phyloP scores from a whole-genome alignment of 2,113 vertebrate species.

The Scomber japonicus region DNA sequence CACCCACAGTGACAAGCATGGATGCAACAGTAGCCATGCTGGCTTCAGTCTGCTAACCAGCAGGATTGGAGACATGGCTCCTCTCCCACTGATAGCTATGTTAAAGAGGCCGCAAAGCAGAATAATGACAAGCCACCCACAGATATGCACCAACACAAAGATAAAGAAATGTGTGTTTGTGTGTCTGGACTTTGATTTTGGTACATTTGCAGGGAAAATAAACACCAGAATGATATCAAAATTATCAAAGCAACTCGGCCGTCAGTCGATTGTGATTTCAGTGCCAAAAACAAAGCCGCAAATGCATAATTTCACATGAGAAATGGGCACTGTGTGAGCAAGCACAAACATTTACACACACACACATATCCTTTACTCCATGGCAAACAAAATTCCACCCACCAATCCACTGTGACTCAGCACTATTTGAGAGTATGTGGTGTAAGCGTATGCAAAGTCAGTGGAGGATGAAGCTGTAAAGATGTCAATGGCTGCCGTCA shows the following conservation, averaged over 20 bases:
- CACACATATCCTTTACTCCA: not conserved
- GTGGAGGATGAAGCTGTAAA: slow-evolving; percentile 71
- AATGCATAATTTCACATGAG: slow-evolving; percentile 3
- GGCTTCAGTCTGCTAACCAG: slow-evolving; percentile 53
- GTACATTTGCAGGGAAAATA: slow-evolving; percentile 7
- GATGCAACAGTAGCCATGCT: slow-evolving; percentile 35
- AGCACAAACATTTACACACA: slow-evolving; percentile 3
- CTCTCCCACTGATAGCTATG: slow-evolving; percentile 31
- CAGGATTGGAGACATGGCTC: slow-evolving; percentile 29
- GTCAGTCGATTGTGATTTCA: slow-evolving; percentile 5
- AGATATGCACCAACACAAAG: not conserved
- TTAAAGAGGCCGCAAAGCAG: slow-evolving; percentile 35
- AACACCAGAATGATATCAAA: slow-evolving; percentile 5
- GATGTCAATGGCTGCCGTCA: slow-evolving; percentile 54
- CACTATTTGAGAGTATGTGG: slow-evolving; percentile 24
- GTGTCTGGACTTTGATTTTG: slow-evolving; percentile 16
- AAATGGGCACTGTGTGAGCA: not conserved
- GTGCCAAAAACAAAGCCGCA: not conserved
- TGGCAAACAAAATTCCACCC: slow-evolving; percentile 25
- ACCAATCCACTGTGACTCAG: slow-evolving; percentile 58
- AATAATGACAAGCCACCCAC: slow-evolving; percentile 40
- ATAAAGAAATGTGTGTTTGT: not conserved
- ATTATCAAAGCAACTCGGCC: not conserved
- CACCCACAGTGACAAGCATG: slow-evolving; percentile 52
- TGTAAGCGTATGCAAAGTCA: slow-evolving; percentile 58